phyloP scores from a whole-genome alignment of 2,797 vertebrate species.

The Smutsia gigantea region DNA sequence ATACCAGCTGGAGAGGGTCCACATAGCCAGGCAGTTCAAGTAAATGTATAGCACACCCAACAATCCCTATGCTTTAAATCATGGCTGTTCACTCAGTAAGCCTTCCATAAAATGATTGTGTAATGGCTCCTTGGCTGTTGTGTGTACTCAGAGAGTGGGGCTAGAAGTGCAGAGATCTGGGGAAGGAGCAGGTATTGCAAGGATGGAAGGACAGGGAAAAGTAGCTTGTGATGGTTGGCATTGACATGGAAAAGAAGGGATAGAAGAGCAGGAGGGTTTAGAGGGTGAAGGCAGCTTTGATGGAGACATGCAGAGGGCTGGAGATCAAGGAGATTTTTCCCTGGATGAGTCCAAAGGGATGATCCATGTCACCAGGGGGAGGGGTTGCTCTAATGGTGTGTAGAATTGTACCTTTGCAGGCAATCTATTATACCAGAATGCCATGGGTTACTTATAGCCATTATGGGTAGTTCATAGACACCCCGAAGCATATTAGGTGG shows the following conservation, averaged over 20 bases:
- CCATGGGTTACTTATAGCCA: too few species aligned
- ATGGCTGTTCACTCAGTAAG: neutral
- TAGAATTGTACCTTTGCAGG: too few species aligned
- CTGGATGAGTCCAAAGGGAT: neutral
- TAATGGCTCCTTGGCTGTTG: neutral
- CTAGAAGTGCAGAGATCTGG: neutral
- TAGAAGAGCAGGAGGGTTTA: neutral
- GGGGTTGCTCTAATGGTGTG: too few species aligned
- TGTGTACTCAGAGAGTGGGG: neutral
- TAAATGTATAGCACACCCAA: neutral
- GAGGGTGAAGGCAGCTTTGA: neutral
- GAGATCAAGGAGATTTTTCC: neutral
- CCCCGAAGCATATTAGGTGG: too few species aligned
- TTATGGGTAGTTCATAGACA: too few species aligned
- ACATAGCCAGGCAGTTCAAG: neutral
- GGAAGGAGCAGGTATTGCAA: neutral
- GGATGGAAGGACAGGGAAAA: neutral
- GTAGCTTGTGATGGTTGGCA: neutral
- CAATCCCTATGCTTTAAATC: neutral
- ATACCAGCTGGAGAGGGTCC: neutral
- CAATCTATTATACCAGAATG: too few species aligned
- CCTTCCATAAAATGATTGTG: neutral
- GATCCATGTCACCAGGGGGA: neutral
- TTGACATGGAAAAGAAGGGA: neutral
- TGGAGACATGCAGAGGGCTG: neutral